Base-by-base conservation (phyloP, 1,140 invertebrate genomes). In the Temnothorax curvispinosus region DNA sequence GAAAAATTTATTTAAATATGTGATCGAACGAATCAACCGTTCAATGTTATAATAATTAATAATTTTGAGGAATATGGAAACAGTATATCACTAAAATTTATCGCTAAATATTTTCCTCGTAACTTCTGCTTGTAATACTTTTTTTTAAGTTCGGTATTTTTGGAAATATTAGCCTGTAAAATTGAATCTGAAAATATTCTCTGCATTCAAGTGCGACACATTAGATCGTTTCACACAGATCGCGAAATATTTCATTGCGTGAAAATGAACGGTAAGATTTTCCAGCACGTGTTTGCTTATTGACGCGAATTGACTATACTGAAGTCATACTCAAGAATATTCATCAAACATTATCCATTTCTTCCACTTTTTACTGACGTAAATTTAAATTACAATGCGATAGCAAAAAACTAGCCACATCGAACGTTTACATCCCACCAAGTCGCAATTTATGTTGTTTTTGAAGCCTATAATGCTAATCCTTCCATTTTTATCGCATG, bases 371-470 rank as follows among this genome's bases (percentile, higher is more conserved):
- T 67, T 38, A 8, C 27, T n/a, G 6, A 75, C n/a, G 3, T 41
- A 76, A 27, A 76, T 58, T 27, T 41, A 76, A 27, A 76, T 58
- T 27, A 60, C 15, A 58, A 8, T 27, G 18, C n/a, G 32, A 69
- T 27, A 80, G 32, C n/a, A 52, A 41, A 67, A 35, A 7, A 44
- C 13, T 54, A 21, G 15, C 8, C 1, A 5, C 32, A 21, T 21
- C 52, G 38, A 78, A 52, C n/a, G 32, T 7, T 27, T 35, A 18
- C 2, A 41, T 52, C 13, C 13, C 50, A 78, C 11, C 5, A 75
- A 27, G 0, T 50, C 4, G 27, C 27, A 0, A 21, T 27, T 60
- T 44, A 13, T 13, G 0, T 64, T n/a, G 9, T 76, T 77, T 60
- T 11, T 27, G 13, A 56, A 41, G 32, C 27, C 27, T 11, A 35